Conservation (phyloP, 2,888 invertebrate genomes). For the Cerastis leucographa region DNA sequence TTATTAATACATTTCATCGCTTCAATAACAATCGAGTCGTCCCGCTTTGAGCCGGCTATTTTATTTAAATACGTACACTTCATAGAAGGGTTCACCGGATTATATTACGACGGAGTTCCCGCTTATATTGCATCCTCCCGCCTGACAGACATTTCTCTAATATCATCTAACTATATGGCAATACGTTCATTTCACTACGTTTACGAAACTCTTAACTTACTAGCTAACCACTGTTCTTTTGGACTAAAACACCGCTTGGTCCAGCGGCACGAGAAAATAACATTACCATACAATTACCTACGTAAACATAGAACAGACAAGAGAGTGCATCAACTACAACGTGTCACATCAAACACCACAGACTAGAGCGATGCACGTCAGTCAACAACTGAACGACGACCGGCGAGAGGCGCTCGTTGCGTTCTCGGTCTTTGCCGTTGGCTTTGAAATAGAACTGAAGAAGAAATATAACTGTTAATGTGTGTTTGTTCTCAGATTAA, state of each 20-base stretch:
- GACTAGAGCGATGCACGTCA: constrained; percentile 50
- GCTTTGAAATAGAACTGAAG: constrained; percentile 17
- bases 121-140: constrained; percentile 87
- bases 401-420: constrained; percentile 65
- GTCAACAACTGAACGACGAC: constrained; percentile 34
- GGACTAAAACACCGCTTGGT: constrained; percentile 80
- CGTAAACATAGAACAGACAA: constrained; percentile 76
- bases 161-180: constrained; percentile 88
- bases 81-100: constrained; percentile 86
- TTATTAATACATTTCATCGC: constrained; percentile 75
- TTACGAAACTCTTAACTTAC: constrained; percentile 85
- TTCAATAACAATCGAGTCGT: constrained; percentile 73
- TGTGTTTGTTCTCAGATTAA: constrained; percentile 35
- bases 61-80: constrained; percentile 86
- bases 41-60: constrained; percentile 84
- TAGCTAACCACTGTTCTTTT: constrained; percentile 84
- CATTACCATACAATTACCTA: constrained; percentile 83
- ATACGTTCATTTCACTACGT: constrained; percentile 86
- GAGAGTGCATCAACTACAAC: constrained; percentile 72
- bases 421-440: constrained; percentile 47
- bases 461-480: constrained; percentile 35
- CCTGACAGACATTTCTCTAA: constrained; percentile 85
- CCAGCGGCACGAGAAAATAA: constrained; percentile 77
- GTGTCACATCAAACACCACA: constrained; percentile 53
- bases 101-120: constrained; percentile 66